Conservation (phyloP, 2,113 vertebrate genomes). For the Todiramphus saurophagus region DNA sequence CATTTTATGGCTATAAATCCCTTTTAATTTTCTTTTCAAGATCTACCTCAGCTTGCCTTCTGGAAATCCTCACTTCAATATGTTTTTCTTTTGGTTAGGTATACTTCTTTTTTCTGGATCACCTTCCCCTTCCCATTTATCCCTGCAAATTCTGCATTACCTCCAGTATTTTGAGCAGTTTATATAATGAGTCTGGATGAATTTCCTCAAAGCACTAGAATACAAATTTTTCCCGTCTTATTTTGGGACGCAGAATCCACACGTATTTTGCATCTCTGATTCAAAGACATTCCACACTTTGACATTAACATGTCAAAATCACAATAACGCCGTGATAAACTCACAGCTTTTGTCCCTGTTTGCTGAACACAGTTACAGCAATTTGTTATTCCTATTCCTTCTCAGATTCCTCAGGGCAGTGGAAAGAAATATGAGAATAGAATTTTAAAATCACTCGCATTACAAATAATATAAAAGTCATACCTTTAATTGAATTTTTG, state of each 20-base stretch:
- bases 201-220: background rate
- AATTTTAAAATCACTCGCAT: background rate
- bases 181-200: background rate
- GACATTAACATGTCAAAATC: background rate
- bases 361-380: background rate
- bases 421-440: accelerated
- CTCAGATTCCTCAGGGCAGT: background rate
- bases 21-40: background rate
- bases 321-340: background rate
- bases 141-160: background rate
- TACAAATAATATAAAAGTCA: background rate
- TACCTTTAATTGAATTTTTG: slow-evolving; percentile 85
- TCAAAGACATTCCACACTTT: background rate
- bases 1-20: background rate
- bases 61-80: background rate
- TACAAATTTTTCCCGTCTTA: background rate
- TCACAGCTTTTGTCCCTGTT: background rate
- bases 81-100: background rate
- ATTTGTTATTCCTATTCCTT: background rate
- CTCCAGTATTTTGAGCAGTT: background rate
- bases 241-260: background rate
- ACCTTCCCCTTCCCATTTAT: background rate
- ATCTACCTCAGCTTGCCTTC: background rate
- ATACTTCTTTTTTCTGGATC: background rate
- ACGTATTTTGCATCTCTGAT: background rate